Conservation (phyloP, 2,797 vertebrate genomes). For the Crenuchus spilurus region DNA sequence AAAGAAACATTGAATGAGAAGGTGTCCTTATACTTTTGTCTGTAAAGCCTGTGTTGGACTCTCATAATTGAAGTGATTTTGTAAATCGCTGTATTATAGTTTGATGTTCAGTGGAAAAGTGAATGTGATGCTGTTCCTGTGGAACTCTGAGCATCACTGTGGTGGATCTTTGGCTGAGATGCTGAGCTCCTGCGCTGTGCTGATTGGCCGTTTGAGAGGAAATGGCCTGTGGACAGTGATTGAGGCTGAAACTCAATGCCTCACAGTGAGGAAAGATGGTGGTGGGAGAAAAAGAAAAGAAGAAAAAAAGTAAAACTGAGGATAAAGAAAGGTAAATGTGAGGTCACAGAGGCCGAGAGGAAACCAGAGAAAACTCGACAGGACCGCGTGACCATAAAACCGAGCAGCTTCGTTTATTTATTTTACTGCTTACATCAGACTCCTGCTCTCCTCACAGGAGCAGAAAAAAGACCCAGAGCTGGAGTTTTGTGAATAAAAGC, state of each 20-base stretch:
- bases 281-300: slow-evolving; percentile 15
- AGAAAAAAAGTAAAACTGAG: slow-evolving; percentile 27
- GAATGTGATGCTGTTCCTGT: too few relatives aligned
- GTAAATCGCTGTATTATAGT: too few relatives aligned
- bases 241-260: slow-evolving; percentile 26
- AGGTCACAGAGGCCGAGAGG: not conserved
- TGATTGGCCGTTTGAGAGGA: slow-evolving; percentile 55
- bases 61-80: too few relatives aligned
- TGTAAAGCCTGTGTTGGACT: too few relatives aligned
- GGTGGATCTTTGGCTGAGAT: too few relatives aligned
- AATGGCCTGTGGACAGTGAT: slow-evolving; percentile 42
- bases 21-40: too few relatives aligned
- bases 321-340: slow-evolving; percentile 51
- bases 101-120: too few relatives aligned
- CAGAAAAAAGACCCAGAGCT: not conserved
- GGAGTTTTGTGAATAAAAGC: slow-evolving; percentile 30
- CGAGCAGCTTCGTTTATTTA: slow-evolving; percentile 35
- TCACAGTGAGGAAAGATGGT: slow-evolving; percentile 38
- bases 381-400: slow-evolving; percentile 28
- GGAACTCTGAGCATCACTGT: too few relatives aligned
- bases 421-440: slow-evolving; percentile 45
- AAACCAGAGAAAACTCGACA: slow-evolving; percentile 10
- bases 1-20: too few relatives aligned
- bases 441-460: slow-evolving; percentile 5
- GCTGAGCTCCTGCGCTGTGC: slow-evolving; percentile 59